Base-by-base conservation (phyloP, 2,888 invertebrate species). In the Rhogogaster chlorosoma region DNA sequence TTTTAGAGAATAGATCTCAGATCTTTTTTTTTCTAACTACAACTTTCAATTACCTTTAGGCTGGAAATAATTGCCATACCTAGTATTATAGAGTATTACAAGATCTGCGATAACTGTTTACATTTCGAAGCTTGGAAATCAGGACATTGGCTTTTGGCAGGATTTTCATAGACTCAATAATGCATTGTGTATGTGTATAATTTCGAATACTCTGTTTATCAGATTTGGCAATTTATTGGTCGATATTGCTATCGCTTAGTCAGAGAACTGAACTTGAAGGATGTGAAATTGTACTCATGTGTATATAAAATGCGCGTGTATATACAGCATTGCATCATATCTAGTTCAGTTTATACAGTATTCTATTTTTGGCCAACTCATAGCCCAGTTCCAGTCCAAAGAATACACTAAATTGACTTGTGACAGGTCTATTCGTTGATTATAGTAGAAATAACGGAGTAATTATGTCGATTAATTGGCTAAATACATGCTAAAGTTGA, bases 341-440 rank as follows among this genome's bases (percentile, higher is more conserved):
- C 45, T 38, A 38, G 83, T 29, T 83, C 42, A 70, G 49, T 42
- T 67, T 49, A 70, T 49, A 42, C 36, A 10, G 64, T 29, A 45
- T 18, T 83, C 67, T 83, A 83, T 83, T 83, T 83, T 83, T 49
- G 67, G 83, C 67, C 29, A 38, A 57, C 61, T 38, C 45, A 36
- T 67, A 83, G 70, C 83, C 83, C 45, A 67, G 67, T 67, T 67
- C 45, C 53, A 49, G 77, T 53, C 45, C 32, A 53, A 53, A 12
- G 32, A 73, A 77, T 53, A 29, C 53, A 53, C n/a, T 45, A 29
- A 83, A 83, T 49, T 22, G 15, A 26, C 61, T 57, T 26, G 22
- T n/a, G 67, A 83, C 38, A 42, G 45, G 2, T 83, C n/a, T 7
- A n/a, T 42, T 61, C 12, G 80, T 61, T 49, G 7, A 36, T 80